Percentiles rank a stretch among this genome's conserved stretches.
Evolutionary conservation across 2,113 vertebrate genomes (phyloP).

Genomic region (Chlorodrepanis virens): DNA sequence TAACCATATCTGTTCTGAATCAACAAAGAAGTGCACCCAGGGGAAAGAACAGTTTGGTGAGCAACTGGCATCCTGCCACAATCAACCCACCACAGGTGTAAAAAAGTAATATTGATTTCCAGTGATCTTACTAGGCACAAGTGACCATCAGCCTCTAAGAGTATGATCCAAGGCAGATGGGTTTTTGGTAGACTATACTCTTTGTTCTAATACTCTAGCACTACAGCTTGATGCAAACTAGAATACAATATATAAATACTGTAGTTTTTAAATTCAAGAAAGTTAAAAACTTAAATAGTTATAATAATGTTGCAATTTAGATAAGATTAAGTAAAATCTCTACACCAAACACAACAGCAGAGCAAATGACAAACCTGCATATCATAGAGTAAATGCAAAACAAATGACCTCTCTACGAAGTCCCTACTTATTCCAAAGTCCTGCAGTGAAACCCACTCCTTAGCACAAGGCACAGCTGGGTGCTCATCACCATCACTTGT

Average conservation of each 20-base stretch:
- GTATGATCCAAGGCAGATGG: neutral
- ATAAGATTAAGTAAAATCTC: neutral
- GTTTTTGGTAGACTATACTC: neutral
- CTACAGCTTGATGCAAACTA: neutral
- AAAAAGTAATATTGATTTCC: neutral
- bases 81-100: neutral
- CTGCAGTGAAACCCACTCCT: neutral
- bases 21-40: neutral
- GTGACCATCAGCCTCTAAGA: neutral
- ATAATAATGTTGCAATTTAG: neutral
- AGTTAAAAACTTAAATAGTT: neutral
- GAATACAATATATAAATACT: neutral
- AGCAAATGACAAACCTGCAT: neutral
- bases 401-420: neutral
- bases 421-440: neutral
- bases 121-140: neutral
- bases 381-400: neutral
- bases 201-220: neutral
- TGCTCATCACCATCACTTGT: neutral
- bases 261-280: neutral
- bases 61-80: neutral
- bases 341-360: neutral
- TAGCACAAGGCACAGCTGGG: accelerated
- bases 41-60: neutral
- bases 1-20: neutral